Evolutionary conservation across 1,140 invertebrate species (phyloP).

Genomic region (Caenorhabditis briggsae): DNA sequence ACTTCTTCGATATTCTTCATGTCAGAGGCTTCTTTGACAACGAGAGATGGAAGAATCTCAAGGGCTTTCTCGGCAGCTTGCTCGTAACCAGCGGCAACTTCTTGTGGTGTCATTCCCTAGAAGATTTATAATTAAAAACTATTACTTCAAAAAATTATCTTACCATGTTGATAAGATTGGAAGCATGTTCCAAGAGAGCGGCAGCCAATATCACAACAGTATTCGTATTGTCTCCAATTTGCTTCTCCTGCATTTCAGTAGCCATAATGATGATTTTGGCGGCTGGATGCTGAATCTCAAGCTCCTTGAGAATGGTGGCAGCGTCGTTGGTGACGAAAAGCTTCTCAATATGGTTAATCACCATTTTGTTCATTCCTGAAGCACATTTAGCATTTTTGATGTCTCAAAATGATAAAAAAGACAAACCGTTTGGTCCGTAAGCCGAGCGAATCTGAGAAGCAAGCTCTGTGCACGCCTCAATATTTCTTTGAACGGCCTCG

Average conservation of each 20-base stretch:
- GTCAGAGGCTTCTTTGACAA: conserved; percentile 86
- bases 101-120: conserved; percentile 91
- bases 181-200: conserved; percentile 90
- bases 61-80: conserved; percentile 88
- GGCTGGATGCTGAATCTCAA: conserved; percentile 97
- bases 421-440: conserved; percentile 88
- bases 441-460: conserved; percentile 91
- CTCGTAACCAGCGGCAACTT: conserved; percentile 96
- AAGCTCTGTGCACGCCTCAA: conserved; percentile 94
- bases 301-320: conserved; percentile 93
- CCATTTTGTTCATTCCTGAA: conserved; percentile 98
- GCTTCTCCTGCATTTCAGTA: conserved; percentile 97
- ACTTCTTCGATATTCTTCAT: conserved; percentile 84
- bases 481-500: conserved; percentile 96
- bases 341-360: conserved; percentile 98
- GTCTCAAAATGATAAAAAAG: neutral
- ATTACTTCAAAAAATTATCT: conserved; percentile 55
- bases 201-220: conserved; percentile 96
- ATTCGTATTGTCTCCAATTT: conserved; percentile 97
- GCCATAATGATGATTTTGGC: conserved; percentile 96
- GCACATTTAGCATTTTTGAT: conserved; percentile 54
- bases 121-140: conserved; percentile 63
- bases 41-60: conserved; percentile 82
- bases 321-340: conserved; percentile 99
- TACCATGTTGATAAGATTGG: conserved; percentile 89